Conservation (phyloP, 2,113 vertebrate genomes). For the Cololabis saira region DNA sequence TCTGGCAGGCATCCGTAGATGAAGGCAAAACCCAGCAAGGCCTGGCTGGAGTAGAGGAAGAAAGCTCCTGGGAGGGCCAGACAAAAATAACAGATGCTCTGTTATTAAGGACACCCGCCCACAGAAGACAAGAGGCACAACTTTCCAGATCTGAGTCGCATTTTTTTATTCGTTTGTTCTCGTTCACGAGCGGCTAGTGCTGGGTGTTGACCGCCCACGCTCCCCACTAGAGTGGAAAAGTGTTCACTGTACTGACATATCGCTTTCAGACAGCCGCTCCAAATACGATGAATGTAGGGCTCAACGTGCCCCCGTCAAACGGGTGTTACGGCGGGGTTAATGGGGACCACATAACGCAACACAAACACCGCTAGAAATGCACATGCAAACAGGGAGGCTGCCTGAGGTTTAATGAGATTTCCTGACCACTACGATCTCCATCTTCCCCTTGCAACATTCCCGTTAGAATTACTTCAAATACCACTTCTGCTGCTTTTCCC, state of each 20-base stretch:
- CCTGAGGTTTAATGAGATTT: constrained; percentile 51
- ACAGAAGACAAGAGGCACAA: background rate
- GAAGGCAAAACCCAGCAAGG: constrained; percentile 90
- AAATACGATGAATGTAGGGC: background rate
- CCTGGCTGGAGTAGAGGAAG: constrained; percentile 94
- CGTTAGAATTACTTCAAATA: background rate
- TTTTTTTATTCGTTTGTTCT: background rate
- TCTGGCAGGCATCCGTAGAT: constrained; percentile 96
- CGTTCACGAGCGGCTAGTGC: constrained; percentile 9
- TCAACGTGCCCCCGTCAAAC: constrained; percentile 8
- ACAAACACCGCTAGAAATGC: background rate
- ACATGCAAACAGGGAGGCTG: background rate
- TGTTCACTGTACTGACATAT: background rate
- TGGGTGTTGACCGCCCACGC: background rate
- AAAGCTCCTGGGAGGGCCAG: constrained; percentile 87
- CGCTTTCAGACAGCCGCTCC: constrained; percentile 5
- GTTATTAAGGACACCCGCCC: constrained; percentile 16
- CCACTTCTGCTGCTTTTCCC: constrained; percentile 8
- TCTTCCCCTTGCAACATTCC: constrained; percentile 20
- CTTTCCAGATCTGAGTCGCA: background rate
- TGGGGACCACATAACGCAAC: background rate
- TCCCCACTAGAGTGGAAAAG: constrained; percentile 1
- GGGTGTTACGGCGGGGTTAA: constrained; percentile 12
- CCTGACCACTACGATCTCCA: background rate
- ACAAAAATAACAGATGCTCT: constrained; percentile 30